Percentiles rank a stretch among this genome's conserved stretches.
These are phyloP conservation scores for Cathartes aura DNA, from an alignment of 2,113 vertebrate species.

Conservation along the genomic window DNA sequence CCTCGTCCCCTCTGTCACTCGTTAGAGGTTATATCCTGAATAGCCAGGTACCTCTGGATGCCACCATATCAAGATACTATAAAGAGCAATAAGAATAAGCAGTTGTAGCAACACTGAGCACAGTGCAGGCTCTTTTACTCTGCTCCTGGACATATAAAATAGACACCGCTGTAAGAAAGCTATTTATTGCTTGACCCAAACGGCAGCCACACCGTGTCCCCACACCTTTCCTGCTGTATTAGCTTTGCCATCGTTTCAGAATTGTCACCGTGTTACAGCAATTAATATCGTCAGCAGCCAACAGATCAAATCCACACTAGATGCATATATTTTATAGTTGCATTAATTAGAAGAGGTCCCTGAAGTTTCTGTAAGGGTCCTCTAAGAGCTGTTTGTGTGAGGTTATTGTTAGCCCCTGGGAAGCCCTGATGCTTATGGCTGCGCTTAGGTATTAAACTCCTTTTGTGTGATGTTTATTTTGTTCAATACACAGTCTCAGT, in stretches of 20 bases:
- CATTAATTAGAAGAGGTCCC: neutral
- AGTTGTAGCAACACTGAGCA: neutral
- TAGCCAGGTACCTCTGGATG: neutral
- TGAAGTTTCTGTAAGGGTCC: neutral
- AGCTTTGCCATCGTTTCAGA: neutral
- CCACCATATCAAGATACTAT: rapidly evolving
- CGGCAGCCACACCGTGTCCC: rapidly evolving
- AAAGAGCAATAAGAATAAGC: neutral
- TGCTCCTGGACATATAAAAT: neutral
- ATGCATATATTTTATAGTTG: rapidly evolving
- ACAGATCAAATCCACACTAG: neutral
- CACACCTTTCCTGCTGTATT: neutral
- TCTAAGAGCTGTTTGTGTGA: neutral
- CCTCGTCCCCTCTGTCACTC: neutral
- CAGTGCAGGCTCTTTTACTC: neutral
- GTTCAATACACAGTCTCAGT: neutral
- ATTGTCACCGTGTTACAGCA: neutral
- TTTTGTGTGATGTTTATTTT: neutral
- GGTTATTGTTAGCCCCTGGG: neutral
- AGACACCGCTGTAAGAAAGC: neutral
- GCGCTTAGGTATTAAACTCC: neutral
- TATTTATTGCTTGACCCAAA: neutral
- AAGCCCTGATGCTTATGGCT: neutral
- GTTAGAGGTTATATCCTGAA: neutral
- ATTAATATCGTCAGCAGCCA: neutral